phyloP scores from a whole-genome alignment of 2,797 vertebrate genomes.

The Melanotaenia maccullochi region DNA sequence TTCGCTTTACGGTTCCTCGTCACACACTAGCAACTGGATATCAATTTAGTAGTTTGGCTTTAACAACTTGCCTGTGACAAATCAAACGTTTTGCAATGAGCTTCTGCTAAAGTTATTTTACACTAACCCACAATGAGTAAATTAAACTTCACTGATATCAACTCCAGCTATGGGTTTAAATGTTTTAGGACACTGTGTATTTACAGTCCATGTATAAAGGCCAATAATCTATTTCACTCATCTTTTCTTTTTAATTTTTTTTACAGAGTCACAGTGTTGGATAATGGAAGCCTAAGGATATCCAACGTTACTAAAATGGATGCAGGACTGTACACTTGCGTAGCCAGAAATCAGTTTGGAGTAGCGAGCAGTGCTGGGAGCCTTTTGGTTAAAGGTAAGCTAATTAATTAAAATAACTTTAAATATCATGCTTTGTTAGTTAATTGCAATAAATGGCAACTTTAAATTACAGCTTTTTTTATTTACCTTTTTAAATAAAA shows the following conservation, averaged over 20 bases:
- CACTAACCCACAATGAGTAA: not conserved
- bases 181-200: conserved; percentile 51
- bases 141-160: conserved; percentile 35
- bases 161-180: conserved; percentile 41
- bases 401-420: not conserved
- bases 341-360: conserved; percentile 95
- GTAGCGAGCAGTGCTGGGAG: conserved; percentile 92
- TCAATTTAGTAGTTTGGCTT: not conserved
- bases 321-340: conserved; percentile 92
- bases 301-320: conserved; percentile 91
- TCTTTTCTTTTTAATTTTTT: too few species aligned
- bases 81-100: conserved; percentile 45
- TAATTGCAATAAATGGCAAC: not conserved
- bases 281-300: conserved; percentile 92
- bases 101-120: conserved; percentile 20
- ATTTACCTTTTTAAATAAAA: not conserved
- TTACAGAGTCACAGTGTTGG: conserved; percentile 88
- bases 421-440: not conserved
- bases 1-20: too few species aligned
- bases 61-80: conserved; percentile 36
- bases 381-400: conserved; percentile 93
- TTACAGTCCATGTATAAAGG: not conserved
- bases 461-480: not conserved
- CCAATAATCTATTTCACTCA: too few species aligned
- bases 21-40: too few species aligned